phyloP scores from a whole-genome alignment of 1,140 invertebrate species.

The Bemisia tabaci region DNA sequence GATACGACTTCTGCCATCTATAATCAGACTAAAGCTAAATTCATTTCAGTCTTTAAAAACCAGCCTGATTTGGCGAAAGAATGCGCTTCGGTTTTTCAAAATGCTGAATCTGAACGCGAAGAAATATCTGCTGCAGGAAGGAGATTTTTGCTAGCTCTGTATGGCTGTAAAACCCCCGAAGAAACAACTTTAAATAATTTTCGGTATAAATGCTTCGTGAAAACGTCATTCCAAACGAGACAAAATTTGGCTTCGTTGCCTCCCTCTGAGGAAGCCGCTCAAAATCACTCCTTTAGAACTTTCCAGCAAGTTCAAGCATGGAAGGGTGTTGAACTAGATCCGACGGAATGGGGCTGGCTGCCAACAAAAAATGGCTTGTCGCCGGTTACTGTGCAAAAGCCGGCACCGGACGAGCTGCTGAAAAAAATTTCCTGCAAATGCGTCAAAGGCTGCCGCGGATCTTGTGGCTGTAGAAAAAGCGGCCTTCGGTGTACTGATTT shows the following conservation, averaged over 20 bases:
- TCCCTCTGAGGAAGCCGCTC: not conserved
- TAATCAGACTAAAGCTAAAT: conserved; percentile 14
- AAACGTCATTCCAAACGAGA: conserved; percentile 4
- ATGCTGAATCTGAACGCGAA: conserved; percentile 1
- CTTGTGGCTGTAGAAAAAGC: conserved; percentile 3
- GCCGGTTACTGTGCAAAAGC: not conserved
- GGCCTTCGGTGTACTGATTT: too few relatives aligned
- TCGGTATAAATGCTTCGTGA: conserved; percentile 4
- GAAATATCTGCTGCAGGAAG: conserved; percentile 4
- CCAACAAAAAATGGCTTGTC: not conserved
- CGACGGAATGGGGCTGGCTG: conserved; percentile 7
- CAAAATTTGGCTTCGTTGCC: conserved; percentile 1
- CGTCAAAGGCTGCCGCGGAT: not conserved
- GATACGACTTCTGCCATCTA: conserved; percentile 18
- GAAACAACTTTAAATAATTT: conserved; percentile 2
- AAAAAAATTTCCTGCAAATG: not conserved
- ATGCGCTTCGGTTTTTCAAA: conserved; percentile 2
- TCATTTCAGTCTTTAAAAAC: conserved; percentile 7
- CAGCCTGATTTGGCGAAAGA: conserved; percentile 5
- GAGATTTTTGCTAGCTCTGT: conserved; percentile 1
- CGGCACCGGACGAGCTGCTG: not conserved
- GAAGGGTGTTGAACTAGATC: conserved; percentile 1
- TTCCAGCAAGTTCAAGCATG: conserved; percentile 8
- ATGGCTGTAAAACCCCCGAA: not conserved
- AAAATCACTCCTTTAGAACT: conserved; percentile 2